Evolutionary conservation across 2,113 vertebrate species (phyloP).

Genomic region (Poeciliopsis prolifica): DNA sequence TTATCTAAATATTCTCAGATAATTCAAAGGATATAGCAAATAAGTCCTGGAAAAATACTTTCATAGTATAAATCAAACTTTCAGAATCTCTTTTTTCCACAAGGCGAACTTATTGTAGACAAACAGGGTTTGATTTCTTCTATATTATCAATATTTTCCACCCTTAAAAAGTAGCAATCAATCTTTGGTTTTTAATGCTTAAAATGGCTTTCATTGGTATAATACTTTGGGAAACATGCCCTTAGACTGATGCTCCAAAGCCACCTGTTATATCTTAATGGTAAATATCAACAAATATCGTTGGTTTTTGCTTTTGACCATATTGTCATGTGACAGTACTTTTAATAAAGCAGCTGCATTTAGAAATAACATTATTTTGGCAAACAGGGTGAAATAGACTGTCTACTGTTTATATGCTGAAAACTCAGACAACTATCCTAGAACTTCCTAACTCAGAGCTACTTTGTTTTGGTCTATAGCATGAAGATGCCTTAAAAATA

Average conservation of each 20-base stretch:
- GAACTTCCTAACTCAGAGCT: too few relatives aligned
- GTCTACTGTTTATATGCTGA: not conserved
- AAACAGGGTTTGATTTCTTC: not conserved
- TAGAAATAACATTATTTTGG: not conserved
- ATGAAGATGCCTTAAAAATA: too few relatives aligned
- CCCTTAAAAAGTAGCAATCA: not conserved
- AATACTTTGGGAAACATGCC: not conserved
- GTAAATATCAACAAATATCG: too few relatives aligned
- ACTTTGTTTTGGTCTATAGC: too few relatives aligned
- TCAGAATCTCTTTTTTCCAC: not conserved
- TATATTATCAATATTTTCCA: not conserved
- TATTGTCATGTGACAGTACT: not conserved
- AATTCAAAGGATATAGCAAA: not conserved
- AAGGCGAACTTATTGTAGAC: not conserved
- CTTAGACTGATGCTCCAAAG: not conserved
- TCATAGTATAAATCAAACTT: not conserved
- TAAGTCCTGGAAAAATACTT: not conserved
- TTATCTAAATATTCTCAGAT: not conserved
- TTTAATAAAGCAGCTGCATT: not conserved
- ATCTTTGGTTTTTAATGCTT: not conserved
- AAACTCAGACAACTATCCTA: not conserved
- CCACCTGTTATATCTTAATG: not conserved
- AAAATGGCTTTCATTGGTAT: not conserved
- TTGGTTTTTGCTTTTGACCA: not conserved
- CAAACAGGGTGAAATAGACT: not conserved